Evolutionary conservation across 2,888 invertebrate species (phyloP).

Genomic region (Liopterus haemorrhoidalis): DNA sequence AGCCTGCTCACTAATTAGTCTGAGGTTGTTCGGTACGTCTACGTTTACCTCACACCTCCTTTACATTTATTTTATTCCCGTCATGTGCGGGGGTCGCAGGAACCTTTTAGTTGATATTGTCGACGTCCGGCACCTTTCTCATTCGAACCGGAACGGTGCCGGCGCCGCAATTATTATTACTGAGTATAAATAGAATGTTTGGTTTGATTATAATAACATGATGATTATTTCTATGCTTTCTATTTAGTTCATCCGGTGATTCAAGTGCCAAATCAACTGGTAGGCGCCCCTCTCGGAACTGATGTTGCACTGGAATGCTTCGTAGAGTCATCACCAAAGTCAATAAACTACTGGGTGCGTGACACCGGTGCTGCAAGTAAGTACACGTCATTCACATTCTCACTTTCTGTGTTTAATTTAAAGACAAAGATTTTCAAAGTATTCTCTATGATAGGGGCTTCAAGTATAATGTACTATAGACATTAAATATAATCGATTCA

Average conservation of each 20-base stretch:
- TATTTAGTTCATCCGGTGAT: slow-evolving; percentile 82
- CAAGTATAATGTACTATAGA: too few species aligned
- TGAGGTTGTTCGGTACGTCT: too few species aligned
- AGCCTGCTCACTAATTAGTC: too few species aligned
- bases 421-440: background rate
- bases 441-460: background rate
- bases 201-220: background rate
- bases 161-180: background rate
- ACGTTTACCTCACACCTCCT: too few species aligned
- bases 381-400: slow-evolving; percentile 28
- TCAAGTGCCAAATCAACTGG: slow-evolving; percentile 86
- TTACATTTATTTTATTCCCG: too few species aligned
- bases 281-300: slow-evolving; percentile 79
- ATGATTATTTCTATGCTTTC: slow-evolving; percentile 30
- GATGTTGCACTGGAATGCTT: slow-evolving; percentile 84
- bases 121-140: too few species aligned
- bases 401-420: background rate
- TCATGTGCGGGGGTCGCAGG: too few species aligned
- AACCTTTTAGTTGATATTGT: too few species aligned
- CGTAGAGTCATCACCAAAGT: slow-evolving; percentile 84
- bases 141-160: too few species aligned
- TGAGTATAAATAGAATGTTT: background rate
- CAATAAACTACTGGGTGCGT: slow-evolving; percentile 86
- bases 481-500: too few species aligned
- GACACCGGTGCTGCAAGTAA: slow-evolving; percentile 60